A percentile compares a stretch with the other conserved stretches of the same genome.
phyloP scores from a whole-genome alignment of 2,888 invertebrate genomes.

The Dendrolimus pini region DNA sequence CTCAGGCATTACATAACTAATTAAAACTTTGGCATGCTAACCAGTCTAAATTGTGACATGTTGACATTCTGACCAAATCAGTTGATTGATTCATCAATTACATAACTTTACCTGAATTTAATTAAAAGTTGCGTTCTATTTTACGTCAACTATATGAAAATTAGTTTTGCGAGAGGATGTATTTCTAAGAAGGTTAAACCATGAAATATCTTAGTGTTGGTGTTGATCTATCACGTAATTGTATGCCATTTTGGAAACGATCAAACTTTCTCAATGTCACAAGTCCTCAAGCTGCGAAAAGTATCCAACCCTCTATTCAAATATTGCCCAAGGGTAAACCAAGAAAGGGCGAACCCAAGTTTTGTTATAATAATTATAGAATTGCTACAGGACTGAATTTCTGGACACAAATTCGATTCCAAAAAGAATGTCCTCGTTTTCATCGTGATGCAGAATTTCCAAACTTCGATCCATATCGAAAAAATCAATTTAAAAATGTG shows the following conservation, averaged over 20 bases:
- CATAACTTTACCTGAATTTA: too few species aligned
- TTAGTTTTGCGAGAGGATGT: too few species aligned
- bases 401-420: constrained; percentile 55
- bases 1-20: too few species aligned
- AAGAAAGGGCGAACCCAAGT: constrained; percentile 10
- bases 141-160: too few species aligned
- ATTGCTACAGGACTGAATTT: constrained; percentile 18
- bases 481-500: constrained; percentile 42
- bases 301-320: not conserved
- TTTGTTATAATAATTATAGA: constrained; percentile 13
- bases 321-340: not conserved
- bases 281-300: not conserved
- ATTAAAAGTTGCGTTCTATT: too few species aligned
- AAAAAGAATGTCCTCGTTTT: constrained; percentile 40
- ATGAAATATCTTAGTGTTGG: too few species aligned
- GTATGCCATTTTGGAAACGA: constrained; percentile 21
- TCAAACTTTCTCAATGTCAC: constrained; percentile 10
- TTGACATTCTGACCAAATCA: too few species aligned
- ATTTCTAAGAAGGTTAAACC: too few species aligned
- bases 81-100: too few species aligned
- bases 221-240: too few species aligned
- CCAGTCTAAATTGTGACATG: too few species aligned
- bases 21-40: too few species aligned
- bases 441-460: constrained; percentile 56
- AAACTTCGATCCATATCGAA: constrained; percentile 53